Evolutionary conservation across 1,140 invertebrate species (phyloP), one percentile per base, ranked within the genome.

Genomic region (Ceratosolen fusciceps): DNA sequence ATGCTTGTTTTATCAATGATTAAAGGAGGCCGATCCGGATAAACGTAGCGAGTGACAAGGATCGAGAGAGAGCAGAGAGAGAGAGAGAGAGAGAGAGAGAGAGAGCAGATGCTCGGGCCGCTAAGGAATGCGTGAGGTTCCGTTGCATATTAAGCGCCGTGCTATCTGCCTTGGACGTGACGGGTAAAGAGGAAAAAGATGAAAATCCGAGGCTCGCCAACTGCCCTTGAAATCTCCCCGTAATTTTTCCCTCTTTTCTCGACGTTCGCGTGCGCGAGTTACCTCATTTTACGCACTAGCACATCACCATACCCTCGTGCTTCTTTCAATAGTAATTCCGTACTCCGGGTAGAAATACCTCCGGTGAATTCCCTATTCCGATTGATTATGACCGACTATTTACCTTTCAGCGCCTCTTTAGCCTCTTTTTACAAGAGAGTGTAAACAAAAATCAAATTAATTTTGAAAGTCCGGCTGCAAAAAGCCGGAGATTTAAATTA

Each of bases 111-210:
- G 65, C 79, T 67, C 71, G 73, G 43, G 52, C 62, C 58, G 73
- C 39, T 79, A 34, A 79, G 81, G 82, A 83, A 83, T 83, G 81
- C 70, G 79, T 78, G 78, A 80, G 77, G 80, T 82, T 79, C 77
- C 83, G 79, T 83, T 81, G 68, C 65, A 65, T 73, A 78, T 81
- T 80, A 77, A 74, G 58, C 74, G 52, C n/a, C 58, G 62, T 34
- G 34, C 29, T 47, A 54, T 39, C 37, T 37, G 24, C 70, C 47
- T 56, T 21, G 31, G 19, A 4, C 19, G 8, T 1, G 31, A 8
- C 31, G 29, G 14, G 52, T 49, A 21, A 56, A 71, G 62, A 68
- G 70, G 19, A 73, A 72, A 52, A 62, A 43, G 34, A 26, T 10
- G 5, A 26, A n/a, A 39, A 62, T n/a, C n/a, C n/a, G 16, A 43